Conservation (phyloP, 2,888 invertebrate genomes). For the Phalangium opilio region DNA sequence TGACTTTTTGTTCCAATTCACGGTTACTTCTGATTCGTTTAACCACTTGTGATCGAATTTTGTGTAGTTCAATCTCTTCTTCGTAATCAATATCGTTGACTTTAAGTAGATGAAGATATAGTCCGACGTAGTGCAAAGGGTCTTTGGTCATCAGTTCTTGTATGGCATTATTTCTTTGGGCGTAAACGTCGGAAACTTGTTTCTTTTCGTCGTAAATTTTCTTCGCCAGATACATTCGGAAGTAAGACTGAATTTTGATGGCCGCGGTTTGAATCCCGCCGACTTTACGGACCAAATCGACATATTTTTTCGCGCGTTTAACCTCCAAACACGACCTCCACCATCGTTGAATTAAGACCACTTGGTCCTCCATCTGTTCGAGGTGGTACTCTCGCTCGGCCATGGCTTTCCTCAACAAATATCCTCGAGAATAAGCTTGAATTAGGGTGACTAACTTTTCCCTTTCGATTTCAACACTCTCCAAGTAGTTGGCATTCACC, state of each 20-base stretch:
- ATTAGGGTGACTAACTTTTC: constrained; percentile 37
- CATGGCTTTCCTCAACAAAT: constrained; percentile 40
- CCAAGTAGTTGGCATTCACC: no score
- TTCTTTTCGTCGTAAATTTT: constrained; percentile 24
- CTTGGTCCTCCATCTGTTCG: constrained; percentile 25
- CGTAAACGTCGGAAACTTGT: constrained; percentile 27
- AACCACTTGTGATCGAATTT: constrained; percentile 52
- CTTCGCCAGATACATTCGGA: constrained; percentile 26
- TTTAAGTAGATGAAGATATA: constrained; percentile 5
- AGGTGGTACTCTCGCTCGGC: constrained; percentile 24
- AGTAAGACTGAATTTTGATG: constrained; percentile 27
- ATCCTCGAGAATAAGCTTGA: constrained; percentile 46
- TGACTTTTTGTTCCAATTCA: constrained; percentile 52
- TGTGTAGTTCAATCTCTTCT: constrained; percentile 33
- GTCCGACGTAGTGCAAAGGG: constrained; percentile 3
- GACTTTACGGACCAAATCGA: no score
- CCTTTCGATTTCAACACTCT: constrained; percentile 22
- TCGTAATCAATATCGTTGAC: constrained; percentile 10
- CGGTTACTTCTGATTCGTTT: constrained; percentile 55
- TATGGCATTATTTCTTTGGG: constrained; percentile 16
- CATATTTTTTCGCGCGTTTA: constrained; percentile 13
- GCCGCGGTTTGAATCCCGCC: constrained; percentile 21
- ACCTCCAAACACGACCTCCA: constrained; percentile 38
- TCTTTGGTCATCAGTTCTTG: neutral
- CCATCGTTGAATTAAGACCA: constrained; percentile 41